phyloP scores from a whole-genome alignment of 2,113 vertebrate species.

The Oxygymnocypris stewartii region DNA sequence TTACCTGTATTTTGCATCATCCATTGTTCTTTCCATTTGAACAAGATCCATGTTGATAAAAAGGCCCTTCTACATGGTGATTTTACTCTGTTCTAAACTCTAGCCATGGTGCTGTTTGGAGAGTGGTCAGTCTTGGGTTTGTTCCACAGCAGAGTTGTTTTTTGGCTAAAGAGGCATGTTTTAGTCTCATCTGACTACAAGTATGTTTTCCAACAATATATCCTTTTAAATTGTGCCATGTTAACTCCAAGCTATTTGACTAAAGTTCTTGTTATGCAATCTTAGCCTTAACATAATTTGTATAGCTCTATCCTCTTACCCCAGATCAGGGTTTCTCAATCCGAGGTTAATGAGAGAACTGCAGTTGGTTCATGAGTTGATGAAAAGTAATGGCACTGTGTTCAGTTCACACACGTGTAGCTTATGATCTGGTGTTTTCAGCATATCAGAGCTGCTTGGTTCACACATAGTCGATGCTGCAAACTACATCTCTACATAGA shows the following conservation, averaged over 20 bases:
- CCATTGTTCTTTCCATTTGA: not conserved
- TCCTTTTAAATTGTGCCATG: not conserved
- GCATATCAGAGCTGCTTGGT: too few species aligned
- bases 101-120: not conserved
- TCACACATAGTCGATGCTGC: too few species aligned
- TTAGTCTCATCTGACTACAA: not conserved
- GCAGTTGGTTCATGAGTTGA: not conserved
- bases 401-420: too few species aligned
- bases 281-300: not conserved
- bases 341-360: not conserved
- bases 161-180: not conserved
- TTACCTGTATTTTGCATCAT: slow-evolving; percentile 8
- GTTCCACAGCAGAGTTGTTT: not conserved
- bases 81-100: not conserved
- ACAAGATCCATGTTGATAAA: not conserved
- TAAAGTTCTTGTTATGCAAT: not conserved
- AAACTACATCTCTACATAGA: too few species aligned
- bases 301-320: not conserved
- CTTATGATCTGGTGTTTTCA: too few species aligned
- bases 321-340: not conserved
- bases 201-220: not conserved
- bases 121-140: not conserved
- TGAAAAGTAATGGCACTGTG: not conserved
- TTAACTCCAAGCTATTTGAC: too few species aligned
- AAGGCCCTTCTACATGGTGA: not conserved